Conservation (phyloP, 2,113 vertebrate species). For the Rhipidura dahli region DNA sequence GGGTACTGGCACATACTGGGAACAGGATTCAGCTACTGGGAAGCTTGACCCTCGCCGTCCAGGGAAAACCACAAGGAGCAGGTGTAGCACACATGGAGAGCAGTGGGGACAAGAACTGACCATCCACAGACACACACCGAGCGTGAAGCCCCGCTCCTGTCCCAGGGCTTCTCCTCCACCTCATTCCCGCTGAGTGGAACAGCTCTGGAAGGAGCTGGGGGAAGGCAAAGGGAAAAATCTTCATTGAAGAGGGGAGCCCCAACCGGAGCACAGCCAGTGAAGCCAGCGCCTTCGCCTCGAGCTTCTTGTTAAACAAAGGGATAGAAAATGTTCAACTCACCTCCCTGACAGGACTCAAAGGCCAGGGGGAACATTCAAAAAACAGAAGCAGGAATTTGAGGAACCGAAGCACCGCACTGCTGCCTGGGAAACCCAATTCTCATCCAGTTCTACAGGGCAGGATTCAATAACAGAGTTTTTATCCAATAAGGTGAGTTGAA, state of each 20-base stretch:
- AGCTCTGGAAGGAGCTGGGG: not conserved
- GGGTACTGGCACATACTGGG: not conserved
- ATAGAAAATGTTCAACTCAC: not conserved
- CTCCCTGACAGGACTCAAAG: not conserved
- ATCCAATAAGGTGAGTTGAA: slow-evolving; percentile 53
- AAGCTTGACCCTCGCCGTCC: not conserved
- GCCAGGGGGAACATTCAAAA: not conserved
- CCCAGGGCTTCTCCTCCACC: not conserved
- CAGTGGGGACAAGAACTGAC: not conserved
- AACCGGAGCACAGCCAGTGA: fast-evolving
- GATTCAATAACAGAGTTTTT: slow-evolving; percentile 46
- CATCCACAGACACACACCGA: not conserved
- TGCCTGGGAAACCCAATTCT: slow-evolving; percentile 17
- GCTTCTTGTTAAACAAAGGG: not conserved
- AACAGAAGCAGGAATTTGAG: not conserved
- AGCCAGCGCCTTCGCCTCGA: fast-evolving
- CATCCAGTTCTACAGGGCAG: slow-evolving; percentile 34
- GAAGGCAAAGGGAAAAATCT: not conserved
- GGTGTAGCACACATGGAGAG: not conserved
- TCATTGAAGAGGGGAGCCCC: not conserved
- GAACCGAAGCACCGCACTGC: not conserved
- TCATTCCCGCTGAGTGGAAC: not conserved
- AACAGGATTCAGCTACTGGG: not conserved
- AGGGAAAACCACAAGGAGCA: too few relatives aligned
- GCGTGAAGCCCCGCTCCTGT: not conserved